Evolutionary conservation across 2,888 invertebrate species (phyloP), one percentile per base, ranked within the genome.

Genomic region (Brachylomia viminalis): DNA sequence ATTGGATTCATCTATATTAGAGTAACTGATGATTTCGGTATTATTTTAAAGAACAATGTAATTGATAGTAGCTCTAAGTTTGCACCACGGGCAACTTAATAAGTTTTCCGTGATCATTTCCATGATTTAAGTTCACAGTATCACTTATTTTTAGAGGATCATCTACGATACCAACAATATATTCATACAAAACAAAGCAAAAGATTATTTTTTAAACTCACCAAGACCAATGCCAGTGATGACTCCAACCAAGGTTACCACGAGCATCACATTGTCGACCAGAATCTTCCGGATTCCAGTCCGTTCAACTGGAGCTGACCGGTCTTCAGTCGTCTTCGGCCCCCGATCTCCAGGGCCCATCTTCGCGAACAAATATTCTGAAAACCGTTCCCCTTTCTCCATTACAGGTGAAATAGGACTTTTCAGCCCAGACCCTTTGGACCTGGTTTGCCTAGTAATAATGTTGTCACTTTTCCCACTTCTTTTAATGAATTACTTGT

Each of bases 361-460:
- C 97, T 98, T 98, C 95, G 98, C 98, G 94, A 98, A 98, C 95
- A 98, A 97, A 96, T 98, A 98, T 95, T 98, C 98, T 98, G 98
- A 97, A 97, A 98, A 98, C 91, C 97, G 97, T 94, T 96, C 97
- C 95, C 97, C 94, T 95, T 97, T 97, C 97, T 97, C 97, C 97
- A 97, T 97, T 91, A 95, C 96, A 94, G 92, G 92, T 71, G 75
- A 87, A 89, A 82, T 87, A 75, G 83, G 84, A 89, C 86, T 88
- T 86, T 90, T 87, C 90, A 88, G 89, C 75, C 92, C 92, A 92
- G 93, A 91, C 88, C 92, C 88, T 88, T 62, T 42, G 76, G 83
- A 86, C 75, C 93, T 91, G 91, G 91, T 81, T 75, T 58, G 52
- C 80, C 62, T 75, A 64, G n/a, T 71, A 59, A 59, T 68, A 75